phyloP scores from a whole-genome alignment of 1,140 invertebrate species.

The Danaus plexippus region DNA sequence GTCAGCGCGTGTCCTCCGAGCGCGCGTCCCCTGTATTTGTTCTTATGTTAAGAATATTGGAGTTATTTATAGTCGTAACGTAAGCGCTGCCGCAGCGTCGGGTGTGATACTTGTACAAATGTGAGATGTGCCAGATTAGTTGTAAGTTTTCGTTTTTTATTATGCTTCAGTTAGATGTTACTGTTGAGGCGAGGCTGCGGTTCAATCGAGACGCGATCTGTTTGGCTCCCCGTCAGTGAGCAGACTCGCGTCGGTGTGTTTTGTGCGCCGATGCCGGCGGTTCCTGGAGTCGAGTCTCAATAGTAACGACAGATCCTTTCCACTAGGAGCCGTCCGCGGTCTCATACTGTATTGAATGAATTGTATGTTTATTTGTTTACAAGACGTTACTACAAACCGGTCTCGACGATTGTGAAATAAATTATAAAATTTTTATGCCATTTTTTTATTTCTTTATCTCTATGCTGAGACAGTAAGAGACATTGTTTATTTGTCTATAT shows the following conservation, averaged over 20 bases:
- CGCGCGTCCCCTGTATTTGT: constrained; percentile 49
- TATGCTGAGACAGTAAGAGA: too few species aligned
- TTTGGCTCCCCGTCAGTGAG: too few species aligned
- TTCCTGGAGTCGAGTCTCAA: not conserved
- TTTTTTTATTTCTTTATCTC: constrained; percentile 13
- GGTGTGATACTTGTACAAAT: constrained; percentile 42
- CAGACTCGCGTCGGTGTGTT: too few species aligned
- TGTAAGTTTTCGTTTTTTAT: constrained; percentile 41
- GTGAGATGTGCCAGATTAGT: constrained; percentile 59
- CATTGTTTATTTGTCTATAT: too few species aligned
- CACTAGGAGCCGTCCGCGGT: constrained; percentile 13
- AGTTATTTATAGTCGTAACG: constrained; percentile 43
- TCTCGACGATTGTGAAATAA: constrained; percentile 51
- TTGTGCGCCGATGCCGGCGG: too few species aligned
- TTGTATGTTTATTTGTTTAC: constrained; percentile 49
- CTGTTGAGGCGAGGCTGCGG: constrained; percentile 13
- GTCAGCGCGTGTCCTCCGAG: too few species aligned
- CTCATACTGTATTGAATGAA: constrained; percentile 38
- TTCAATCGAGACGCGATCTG: too few species aligned
- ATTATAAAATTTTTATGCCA: constrained; percentile 35
- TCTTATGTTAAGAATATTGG: constrained; percentile 66
- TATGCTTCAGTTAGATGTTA: constrained; percentile 32
- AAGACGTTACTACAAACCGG: constrained; percentile 48
- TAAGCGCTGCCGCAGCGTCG: constrained; percentile 29
- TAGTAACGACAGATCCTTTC: constrained; percentile 12